Base-by-base conservation (phyloP, 2,113 vertebrate species). In the Myotis brandtii region DNA sequence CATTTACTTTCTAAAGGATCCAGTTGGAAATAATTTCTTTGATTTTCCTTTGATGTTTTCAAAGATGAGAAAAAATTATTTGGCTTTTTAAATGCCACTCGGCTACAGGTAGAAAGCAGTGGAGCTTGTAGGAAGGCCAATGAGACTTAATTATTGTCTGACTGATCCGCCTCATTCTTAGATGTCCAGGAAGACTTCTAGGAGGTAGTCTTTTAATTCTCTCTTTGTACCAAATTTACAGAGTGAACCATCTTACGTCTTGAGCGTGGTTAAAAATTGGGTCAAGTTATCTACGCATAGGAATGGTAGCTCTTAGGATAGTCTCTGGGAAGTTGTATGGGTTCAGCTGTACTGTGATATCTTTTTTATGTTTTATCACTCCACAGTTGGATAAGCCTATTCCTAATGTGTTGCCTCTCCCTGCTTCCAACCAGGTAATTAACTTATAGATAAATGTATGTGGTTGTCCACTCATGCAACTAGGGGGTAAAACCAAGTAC, bases 21-120 rank as follows among this genome's bases (percentile, higher is more conserved):
- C 43, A 56, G 46, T 92, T 89, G 46, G 81, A 97, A 96, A 64
- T 93, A 66, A 96, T 93, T 80, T 95, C 66, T 93, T 94, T 96
- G 46, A 89, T 96, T 91, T 95, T 91, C 66, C 84, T 96, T 96
- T 96, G 94, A 96, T 97, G 69, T 92, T 95, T 96, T 96, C 76
- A 95, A 93, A 97, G 89, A 86, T 89, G 87, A 66, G 37, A 72
- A 96, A 94, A 95, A 70, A 70, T 83, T 93, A 85, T 86, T 94
- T 95, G 88, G 69, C 83, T 64, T 93, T 96, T 83, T 88, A 79
- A 96, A 80, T 94, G 82, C 73, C 70, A 59, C 52, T 96, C 48
- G 32, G 43, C 66, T 93, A n/a, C 77, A 96, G 93, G 77, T 95
- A 89, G 95, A 92, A 25, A 96, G 77, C 70, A 85, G 27, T 25